Conservation (phyloP, 2,888 invertebrate genomes). For the Pyralis farinalis region DNA sequence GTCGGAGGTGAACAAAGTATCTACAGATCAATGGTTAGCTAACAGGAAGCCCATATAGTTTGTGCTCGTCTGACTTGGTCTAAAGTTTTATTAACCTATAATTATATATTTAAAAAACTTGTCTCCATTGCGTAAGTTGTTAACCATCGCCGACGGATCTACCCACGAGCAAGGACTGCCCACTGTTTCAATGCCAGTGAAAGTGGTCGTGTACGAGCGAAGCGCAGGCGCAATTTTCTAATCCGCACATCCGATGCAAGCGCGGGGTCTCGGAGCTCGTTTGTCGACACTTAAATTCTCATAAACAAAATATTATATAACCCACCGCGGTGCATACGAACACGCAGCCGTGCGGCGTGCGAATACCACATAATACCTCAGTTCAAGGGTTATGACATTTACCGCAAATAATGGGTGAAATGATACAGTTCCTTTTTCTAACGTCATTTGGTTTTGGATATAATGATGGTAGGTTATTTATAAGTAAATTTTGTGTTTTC, state of each 20-base stretch:
- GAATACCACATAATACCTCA: background rate
- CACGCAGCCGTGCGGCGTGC: background rate
- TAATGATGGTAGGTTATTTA: too few relatives aligned
- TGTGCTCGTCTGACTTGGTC: too few relatives aligned
- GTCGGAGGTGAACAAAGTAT: too few relatives aligned
- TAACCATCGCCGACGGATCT: background rate
- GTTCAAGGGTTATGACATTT: conserved; percentile 1
- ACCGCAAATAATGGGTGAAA: too few relatives aligned
- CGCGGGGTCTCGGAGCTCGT: conserved; percentile 8
- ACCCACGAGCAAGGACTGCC: conserved; percentile 13
- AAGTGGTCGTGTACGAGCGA: conserved; percentile 48
- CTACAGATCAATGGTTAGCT: too few relatives aligned
- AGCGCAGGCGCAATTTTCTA: conserved; percentile 55
- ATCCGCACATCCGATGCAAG: conserved; percentile 45
- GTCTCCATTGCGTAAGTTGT: too few relatives aligned
- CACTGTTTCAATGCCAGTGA: conserved; percentile 55
- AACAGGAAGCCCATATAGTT: too few relatives aligned
- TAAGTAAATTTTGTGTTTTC: too few relatives aligned
- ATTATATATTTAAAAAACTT: too few relatives aligned
- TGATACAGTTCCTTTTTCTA: too few relatives aligned
- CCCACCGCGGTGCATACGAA: background rate
- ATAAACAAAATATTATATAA: conserved; percentile 7
- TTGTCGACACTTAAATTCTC: background rate
- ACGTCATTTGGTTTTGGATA: too few relatives aligned
- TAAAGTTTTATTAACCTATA: too few relatives aligned